Base-by-base conservation (phyloP, 1,140 invertebrate genomes). In the Andrena cerasifolii region DNA sequence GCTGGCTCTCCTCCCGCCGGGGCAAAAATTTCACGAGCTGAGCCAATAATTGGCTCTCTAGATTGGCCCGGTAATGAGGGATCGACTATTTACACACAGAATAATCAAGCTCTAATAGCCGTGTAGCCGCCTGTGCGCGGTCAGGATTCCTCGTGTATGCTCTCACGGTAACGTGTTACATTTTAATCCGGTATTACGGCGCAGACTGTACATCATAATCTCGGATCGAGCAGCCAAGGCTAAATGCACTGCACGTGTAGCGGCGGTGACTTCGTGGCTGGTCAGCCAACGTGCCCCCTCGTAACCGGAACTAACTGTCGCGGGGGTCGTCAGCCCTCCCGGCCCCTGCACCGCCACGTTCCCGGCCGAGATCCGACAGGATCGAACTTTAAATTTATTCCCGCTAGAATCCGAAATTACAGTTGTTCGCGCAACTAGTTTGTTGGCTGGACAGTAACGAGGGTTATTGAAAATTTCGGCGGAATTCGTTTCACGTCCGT, bases 171-270 rank as follows among this genome's bases (percentile, higher is more conserved):
- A 56, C 54, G 65, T 47, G 73, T 76, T 84, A 83, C 71, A 76
- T 77, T 80, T 79, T 84, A 83, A 84, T 84, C 72, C 78, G 45
- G 74, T 80, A 84, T 84, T 83, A 83, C 24, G 33, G 54, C 16
- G 58, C 76, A 67, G 66, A 79, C 66, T 75, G 49, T 71, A 80
- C 67, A 73, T 80, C 80, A 84, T 84, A 83, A 83, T 84, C 83
- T 84, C 56, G 78, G 82, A 80, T 77, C 72, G 65, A 77, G 62
- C 71, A 58, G 62, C 26, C 56, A 56, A 68, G 45, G 53, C 61
- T 84, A 80, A 82, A 83, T 84, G 61, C 62, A 45, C 73, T 72
- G 78, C 58, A 51, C 73, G 58, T 77, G 49, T 80, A 74, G 21
- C 62, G 54, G 67, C 53, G 68, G 43, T 63, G 56, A 82, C 75